These are phyloP conservation scores for Ips nitidus DNA, from an alignment of 1,140 invertebrate species.

Conservation along the genomic window DNA sequence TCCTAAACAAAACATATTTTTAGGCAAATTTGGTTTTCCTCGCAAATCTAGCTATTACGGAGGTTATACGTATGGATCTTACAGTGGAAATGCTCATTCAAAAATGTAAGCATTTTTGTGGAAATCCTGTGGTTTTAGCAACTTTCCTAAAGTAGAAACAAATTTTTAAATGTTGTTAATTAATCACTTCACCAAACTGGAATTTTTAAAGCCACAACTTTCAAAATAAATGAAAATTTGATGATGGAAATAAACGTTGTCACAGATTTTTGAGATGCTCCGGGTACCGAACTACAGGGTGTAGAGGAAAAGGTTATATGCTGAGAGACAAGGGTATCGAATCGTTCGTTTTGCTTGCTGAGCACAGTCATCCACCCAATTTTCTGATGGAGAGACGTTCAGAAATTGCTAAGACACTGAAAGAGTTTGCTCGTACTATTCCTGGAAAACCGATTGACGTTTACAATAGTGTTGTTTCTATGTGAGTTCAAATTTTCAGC, in stretches of 20 bases:
- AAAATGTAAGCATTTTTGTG: constrained; percentile 27
- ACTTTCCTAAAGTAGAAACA: background rate
- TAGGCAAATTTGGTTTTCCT: background rate
- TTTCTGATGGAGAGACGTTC: constrained; percentile 31
- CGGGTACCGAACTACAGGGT: constrained; percentile 20
- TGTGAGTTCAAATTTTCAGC: constrained; percentile 26
- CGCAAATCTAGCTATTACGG: constrained; percentile 24
- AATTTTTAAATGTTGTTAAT: background rate
- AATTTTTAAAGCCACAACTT: too few relatives aligned
- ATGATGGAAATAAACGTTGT: too few relatives aligned
- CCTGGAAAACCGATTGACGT: constrained; percentile 35
- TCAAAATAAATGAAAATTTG: too few relatives aligned
- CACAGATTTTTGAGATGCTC: constrained; percentile 13
- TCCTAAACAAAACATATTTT: too few relatives aligned
- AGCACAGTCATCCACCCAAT: constrained; percentile 37
- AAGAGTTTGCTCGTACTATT: constrained; percentile 35
- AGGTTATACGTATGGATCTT: constrained; percentile 30
- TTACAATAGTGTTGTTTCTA: constrained; percentile 39
- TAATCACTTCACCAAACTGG: too few relatives aligned
- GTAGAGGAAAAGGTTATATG: constrained; percentile 33
- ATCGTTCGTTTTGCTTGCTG: constrained; percentile 23
- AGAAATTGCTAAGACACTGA: constrained; percentile 35
- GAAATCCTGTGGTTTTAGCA: background rate
- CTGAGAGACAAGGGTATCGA: constrained; percentile 19
- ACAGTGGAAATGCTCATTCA: constrained; percentile 5